Conservation (phyloP, 37 sponge, comb jelly and placozoan genomes). For the Eunapius fragilis region DNA sequence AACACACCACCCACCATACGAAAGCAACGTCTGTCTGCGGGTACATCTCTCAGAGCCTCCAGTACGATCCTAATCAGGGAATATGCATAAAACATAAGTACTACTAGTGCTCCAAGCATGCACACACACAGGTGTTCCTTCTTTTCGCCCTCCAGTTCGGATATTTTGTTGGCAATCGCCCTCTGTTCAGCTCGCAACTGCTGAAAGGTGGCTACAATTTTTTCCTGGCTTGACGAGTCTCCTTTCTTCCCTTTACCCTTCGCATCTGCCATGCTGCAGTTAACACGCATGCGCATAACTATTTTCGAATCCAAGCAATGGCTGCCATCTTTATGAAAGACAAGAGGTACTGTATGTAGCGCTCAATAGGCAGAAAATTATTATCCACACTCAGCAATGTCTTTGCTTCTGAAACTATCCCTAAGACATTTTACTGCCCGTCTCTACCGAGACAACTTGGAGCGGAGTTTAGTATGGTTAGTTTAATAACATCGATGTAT, state of each 20-base stretch:
- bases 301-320: neutral
- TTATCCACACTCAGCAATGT: neutral
- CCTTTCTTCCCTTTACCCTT: slow-evolving; percentile 18
- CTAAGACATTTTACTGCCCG: neutral
- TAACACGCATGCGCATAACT: slow-evolving; percentile 45
- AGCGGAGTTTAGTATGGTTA: neutral
- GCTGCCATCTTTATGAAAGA: neutral
- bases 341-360: neutral
- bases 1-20: slow-evolving; percentile 92
- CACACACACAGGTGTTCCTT: slow-evolving; percentile 81
- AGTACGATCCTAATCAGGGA: slow-evolving; percentile 71
- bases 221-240: slow-evolving; percentile 42
- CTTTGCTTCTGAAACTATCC: neutral
- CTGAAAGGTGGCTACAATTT: slow-evolving; percentile 75
- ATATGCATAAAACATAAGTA: neutral
- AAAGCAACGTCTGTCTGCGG: slow-evolving; percentile 83
- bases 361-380: neutral
- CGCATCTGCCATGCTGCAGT: slow-evolving; percentile 35
- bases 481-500: neutral
- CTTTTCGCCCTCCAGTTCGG: slow-evolving; percentile 89
- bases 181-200: slow-evolving; percentile 86
- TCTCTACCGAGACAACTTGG: neutral
- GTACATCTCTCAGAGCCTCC: slow-evolving; percentile 73
- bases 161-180: slow-evolving; percentile 79
- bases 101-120: neutral